These are phyloP conservation scores for Machimus atricapillus DNA, from an alignment of 2,888 invertebrate genomes.

Conservation along the genomic window DNA sequence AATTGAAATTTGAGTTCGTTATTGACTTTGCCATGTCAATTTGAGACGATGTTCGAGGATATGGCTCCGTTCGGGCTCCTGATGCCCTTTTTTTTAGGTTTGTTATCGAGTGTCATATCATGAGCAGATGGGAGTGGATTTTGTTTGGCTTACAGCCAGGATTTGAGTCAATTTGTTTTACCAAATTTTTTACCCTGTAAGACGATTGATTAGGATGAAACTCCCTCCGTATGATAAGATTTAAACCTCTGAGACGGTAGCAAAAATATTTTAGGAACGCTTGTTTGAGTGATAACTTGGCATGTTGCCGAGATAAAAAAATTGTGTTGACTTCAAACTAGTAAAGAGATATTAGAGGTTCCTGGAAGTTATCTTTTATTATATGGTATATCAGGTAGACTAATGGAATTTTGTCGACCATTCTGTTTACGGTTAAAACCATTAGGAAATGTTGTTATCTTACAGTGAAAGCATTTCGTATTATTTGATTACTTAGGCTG, in stretches of 20 bases:
- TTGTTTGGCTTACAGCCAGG: neutral
- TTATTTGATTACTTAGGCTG: neutral
- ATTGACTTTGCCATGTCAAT: conserved; percentile 39
- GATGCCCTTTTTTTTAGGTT: neutral
- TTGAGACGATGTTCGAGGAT: neutral
- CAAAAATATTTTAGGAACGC: neutral
- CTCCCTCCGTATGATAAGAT: neutral
- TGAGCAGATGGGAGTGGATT: neutral
- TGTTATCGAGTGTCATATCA: conserved; percentile 23
- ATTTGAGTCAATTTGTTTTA: conserved; percentile 5
- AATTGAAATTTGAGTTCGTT: conserved; percentile 40
- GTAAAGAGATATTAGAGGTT: neutral
- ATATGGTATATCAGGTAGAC: neutral
- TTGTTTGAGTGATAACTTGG: neutral
- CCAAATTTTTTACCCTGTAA: neutral
- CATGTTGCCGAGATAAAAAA: neutral
- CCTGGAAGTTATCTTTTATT: neutral
- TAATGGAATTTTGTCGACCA: neutral
- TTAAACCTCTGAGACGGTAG: neutral
- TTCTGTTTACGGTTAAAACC: neutral
- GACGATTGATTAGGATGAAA: neutral
- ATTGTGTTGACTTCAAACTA: neutral
- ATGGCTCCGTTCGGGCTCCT: neutral
- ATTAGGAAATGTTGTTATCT: neutral
- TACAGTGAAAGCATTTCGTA: neutral